Percentiles rank a stretch among this genome's conserved stretches.
These are phyloP conservation scores for Petroica traversi DNA, from an alignment of 2,113 vertebrate genomes.

Conservation along the genomic window DNA sequence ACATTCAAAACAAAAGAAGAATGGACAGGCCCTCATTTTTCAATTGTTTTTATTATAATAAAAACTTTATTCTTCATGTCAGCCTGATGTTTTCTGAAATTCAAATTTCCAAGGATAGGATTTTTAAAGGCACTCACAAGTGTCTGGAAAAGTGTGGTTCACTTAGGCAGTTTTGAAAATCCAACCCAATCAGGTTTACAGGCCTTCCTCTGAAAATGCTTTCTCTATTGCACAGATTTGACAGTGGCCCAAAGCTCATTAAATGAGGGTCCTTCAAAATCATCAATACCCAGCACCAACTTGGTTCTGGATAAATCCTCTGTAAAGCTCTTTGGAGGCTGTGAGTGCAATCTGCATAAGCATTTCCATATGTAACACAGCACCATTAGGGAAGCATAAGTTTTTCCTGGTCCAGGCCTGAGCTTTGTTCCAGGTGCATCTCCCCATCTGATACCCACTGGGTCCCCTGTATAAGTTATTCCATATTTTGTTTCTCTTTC, in stretches of 20 bases:
- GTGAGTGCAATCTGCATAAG: neutral
- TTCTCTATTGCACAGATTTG: neutral
- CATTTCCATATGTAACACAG: neutral
- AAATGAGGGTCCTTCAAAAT: neutral
- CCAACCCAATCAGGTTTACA: neutral
- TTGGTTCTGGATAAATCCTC: neutral
- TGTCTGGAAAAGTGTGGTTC: neutral
- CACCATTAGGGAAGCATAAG: neutral
- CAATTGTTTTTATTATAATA: neutral
- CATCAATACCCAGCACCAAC: neutral
- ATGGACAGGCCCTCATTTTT: neutral
- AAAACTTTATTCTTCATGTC: neutral
- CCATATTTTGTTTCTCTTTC: neutral
- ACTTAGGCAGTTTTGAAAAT: neutral
- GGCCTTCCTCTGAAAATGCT: neutral
- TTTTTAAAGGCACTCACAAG: neutral
- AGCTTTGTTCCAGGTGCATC: neutral
- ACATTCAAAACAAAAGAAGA: neutral
- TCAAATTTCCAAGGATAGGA: neutral
- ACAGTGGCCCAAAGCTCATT: neutral
- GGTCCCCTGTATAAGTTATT: neutral
- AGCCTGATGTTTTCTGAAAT: neutral
- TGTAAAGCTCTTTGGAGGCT: neutral
- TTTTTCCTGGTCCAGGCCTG: neutral
- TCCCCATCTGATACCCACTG: neutral